A percentile compares a stretch with the other conserved stretches of the same genome.
Conservation (phyloP, 1,140 invertebrate species). For the Agraylea sexmaculata region DNA sequence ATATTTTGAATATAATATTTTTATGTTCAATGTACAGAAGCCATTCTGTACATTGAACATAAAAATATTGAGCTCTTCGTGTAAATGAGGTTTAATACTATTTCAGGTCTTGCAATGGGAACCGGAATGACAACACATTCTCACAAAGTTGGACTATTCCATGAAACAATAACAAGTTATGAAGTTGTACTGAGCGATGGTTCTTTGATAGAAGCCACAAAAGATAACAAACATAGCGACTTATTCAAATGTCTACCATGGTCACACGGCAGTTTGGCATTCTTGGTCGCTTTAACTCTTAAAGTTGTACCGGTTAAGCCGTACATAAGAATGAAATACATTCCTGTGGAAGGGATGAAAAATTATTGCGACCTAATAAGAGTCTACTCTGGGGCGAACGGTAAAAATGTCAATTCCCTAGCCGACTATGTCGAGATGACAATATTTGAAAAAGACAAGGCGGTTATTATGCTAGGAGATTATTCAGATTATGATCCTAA, state of each 20-base stretch:
- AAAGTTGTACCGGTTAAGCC: conserved; percentile 59
- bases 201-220: conserved; percentile 55
- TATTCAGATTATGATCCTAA: conserved; percentile 32
- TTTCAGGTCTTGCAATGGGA: conserved; percentile 66
- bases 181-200: conserved; percentile 67
- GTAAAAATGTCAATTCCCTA: conserved; percentile 42
- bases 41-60: too few relatives aligned
- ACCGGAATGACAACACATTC: conserved; percentile 73
- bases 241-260: conserved; percentile 67
- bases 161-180: conserved; percentile 63
- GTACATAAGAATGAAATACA: conserved; percentile 60
- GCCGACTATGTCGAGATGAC: conserved; percentile 71
- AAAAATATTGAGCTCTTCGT: conserved; percentile 34
- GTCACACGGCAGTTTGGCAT: conserved; percentile 75
- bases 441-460: conserved; percentile 51
- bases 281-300: conserved; percentile 65
- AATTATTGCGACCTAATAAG: conserved; percentile 50
- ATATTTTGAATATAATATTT: too few relatives aligned
- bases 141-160: conserved; percentile 68
- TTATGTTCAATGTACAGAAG: too few relatives aligned
- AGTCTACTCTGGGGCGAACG: conserved; percentile 40
- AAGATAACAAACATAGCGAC: conserved; percentile 56
- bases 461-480: conserved; percentile 65
- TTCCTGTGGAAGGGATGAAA: conserved; percentile 47
- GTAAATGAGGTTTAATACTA: conserved; percentile 43